Conservation (phyloP, 1,140 invertebrate species). For the Drosophila parabipectinata region DNA sequence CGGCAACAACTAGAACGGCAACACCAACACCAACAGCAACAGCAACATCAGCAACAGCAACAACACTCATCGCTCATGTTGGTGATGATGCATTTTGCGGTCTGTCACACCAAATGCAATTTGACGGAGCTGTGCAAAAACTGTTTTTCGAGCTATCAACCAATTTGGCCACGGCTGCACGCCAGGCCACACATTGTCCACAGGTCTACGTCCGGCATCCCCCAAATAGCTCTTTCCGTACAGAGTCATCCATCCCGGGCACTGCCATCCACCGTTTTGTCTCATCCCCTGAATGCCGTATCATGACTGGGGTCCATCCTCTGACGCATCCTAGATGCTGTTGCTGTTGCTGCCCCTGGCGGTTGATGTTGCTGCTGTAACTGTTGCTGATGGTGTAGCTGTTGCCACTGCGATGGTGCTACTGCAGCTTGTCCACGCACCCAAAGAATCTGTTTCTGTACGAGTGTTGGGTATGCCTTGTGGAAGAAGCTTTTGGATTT, state of each 20-base stretch:
- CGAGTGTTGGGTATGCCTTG: background rate
- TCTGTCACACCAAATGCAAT: slow-evolving; percentile 83
- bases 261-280: background rate
- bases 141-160: slow-evolving; percentile 84
- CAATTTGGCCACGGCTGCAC: slow-evolving; percentile 82
- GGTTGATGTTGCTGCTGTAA: background rate
- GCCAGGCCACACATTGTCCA: slow-evolving; percentile 51
- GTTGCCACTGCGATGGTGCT: slow-evolving; percentile 8
- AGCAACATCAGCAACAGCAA: slow-evolving; percentile 30
- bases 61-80: slow-evolving; percentile 83
- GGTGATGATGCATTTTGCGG: slow-evolving; percentile 84
- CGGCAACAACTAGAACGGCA: slow-evolving; percentile 37
- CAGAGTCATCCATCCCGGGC: background rate
- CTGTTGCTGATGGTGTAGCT: background rate
- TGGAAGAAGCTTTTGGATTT: no score
- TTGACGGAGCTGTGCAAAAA: slow-evolving; percentile 83
- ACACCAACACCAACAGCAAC: slow-evolving; percentile 75
- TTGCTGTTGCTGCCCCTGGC: slow-evolving; percentile 19
- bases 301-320: slow-evolving; percentile 47
- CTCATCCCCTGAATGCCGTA: slow-evolving; percentile 63
- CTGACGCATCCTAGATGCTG: slow-evolving; percentile 9
- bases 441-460: slow-evolving; percentile 11
- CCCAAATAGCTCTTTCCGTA: background rate
- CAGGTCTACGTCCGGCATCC: slow-evolving; percentile 21
- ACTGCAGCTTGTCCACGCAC: slow-evolving; percentile 57